Evolutionary conservation across 2,888 invertebrate genomes (phyloP).

Genomic region (Zaprionus lineosus): DNA sequence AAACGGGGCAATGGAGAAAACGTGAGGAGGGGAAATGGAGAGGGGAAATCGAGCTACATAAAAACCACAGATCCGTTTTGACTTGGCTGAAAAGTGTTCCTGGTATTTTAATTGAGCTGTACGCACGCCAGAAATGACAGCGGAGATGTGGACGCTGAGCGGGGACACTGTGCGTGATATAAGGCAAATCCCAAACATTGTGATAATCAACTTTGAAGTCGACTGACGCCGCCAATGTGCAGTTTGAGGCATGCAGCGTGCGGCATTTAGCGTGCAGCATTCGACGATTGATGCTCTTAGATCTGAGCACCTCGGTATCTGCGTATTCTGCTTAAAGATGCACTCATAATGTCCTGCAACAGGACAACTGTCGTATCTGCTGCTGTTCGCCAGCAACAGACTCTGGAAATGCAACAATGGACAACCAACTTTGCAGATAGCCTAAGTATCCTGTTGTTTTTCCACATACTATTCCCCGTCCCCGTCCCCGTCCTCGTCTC

Average conservation of each 20-base stretch:
- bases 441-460: constrained; percentile 65
- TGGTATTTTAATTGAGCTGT: constrained; percentile 77
- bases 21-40: too few species aligned
- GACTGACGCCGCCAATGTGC: constrained; percentile 51
- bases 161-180: constrained; percentile 68
- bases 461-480: too few species aligned
- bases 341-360: constrained; percentile 26
- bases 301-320: neutral
- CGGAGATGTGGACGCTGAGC: constrained; percentile 1
- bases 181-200: constrained; percentile 72
- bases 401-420: constrained; percentile 12
- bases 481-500: too few species aligned
- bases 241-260: constrained; percentile 14
- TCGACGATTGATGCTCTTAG: neutral
- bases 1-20: neutral
- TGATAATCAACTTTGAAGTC: constrained; percentile 73
- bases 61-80: neutral
- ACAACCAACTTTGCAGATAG: constrained; percentile 22
- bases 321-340: constrained; percentile 24
- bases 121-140: constrained; percentile 34
- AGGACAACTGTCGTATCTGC: constrained; percentile 10
- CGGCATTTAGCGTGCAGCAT: constrained; percentile 16
- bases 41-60: too few species aligned
- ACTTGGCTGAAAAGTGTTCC: constrained; percentile 44
- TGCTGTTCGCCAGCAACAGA: constrained; percentile 5